Conservation (phyloP, 2,113 vertebrate genomes). For the Micromys minutus region DNA sequence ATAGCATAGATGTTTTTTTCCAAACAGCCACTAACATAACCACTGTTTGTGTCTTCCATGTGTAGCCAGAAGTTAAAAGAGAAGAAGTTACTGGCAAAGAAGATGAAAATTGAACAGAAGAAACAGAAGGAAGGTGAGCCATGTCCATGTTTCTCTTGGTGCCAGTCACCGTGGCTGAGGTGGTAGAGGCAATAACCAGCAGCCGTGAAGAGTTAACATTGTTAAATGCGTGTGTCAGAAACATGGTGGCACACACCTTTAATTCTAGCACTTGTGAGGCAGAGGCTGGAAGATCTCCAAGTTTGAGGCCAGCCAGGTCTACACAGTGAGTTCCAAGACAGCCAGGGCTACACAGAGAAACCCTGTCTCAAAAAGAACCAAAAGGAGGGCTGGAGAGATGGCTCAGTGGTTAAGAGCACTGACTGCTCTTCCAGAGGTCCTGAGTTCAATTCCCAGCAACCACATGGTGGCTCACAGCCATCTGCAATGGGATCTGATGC, state of each 20-base stretch:
- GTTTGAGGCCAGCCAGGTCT: neutral
- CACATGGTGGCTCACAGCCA: too few species aligned
- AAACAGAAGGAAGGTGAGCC: constrained; percentile 83
- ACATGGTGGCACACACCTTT: neutral
- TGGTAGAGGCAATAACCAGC: neutral
- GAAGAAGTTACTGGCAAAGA: constrained; percentile 89
- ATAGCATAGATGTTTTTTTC: neutral
- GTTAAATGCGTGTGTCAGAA: neutral
- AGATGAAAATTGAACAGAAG: constrained; percentile 86
- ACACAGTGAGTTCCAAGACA: neutral
- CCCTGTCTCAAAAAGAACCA: neutral
- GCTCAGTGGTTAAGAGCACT: too few species aligned
- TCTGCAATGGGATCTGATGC: too few species aligned
- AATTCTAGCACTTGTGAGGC: neutral
- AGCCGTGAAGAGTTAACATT: neutral
- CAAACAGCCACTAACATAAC: neutral
- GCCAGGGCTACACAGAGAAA: neutral
- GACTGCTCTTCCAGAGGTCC: too few species aligned
- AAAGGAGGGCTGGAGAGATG: too few species aligned
- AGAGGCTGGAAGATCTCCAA: neutral
- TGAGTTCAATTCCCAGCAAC: too few species aligned
- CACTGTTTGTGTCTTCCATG: constrained; percentile 34
- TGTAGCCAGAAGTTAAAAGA: constrained; percentile 90
- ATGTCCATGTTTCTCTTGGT: neutral
- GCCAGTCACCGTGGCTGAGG: neutral